phyloP scores from a whole-genome alignment of 2,797 vertebrate species.

The Triplophysa yarkandensis region DNA sequence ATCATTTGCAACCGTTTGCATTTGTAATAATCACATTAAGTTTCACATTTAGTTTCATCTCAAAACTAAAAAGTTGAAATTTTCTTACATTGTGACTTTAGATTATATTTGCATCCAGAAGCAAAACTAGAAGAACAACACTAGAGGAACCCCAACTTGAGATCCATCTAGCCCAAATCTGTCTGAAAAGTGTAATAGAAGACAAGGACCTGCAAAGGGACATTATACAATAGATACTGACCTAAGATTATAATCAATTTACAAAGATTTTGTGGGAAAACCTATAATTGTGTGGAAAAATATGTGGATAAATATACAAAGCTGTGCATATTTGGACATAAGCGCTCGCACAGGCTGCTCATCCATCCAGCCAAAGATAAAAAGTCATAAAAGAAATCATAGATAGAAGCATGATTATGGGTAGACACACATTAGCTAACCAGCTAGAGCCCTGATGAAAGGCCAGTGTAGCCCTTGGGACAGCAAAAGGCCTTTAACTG shows the following conservation, averaged over 20 bases:
- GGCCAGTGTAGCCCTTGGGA: constrained; percentile 55
- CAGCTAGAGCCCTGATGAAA: constrained; percentile 29
- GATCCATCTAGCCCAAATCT: neutral
- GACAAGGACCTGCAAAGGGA: neutral
- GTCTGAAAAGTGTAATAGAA: neutral
- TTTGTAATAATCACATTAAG: too few species aligned
- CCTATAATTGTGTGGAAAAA: constrained; percentile 3
- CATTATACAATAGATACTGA: neutral
- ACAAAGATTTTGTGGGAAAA: constrained; percentile 1
- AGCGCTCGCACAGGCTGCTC: constrained; percentile 10
- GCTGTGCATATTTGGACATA: constrained; percentile 12
- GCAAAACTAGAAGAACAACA: too few species aligned
- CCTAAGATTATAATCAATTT: neutral
- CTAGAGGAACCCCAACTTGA: too few species aligned
- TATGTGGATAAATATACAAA: constrained; percentile 19
- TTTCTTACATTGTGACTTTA: too few species aligned
- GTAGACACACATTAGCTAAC: constrained; percentile 45
- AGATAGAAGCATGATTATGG: constrained; percentile 30
- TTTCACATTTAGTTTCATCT: too few species aligned
- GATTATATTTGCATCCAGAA: too few species aligned
- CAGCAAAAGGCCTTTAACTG: constrained; percentile 66
- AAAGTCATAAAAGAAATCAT: constrained; percentile 38
- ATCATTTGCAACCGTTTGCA: too few species aligned
- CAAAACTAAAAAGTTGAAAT: too few species aligned
- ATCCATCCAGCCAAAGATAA: constrained; percentile 1